Percentiles rank a stretch among this genome's conserved stretches.
Conservation (phyloP, 1,140 invertebrate species). For the Lysiphlebus fabarum region DNA sequence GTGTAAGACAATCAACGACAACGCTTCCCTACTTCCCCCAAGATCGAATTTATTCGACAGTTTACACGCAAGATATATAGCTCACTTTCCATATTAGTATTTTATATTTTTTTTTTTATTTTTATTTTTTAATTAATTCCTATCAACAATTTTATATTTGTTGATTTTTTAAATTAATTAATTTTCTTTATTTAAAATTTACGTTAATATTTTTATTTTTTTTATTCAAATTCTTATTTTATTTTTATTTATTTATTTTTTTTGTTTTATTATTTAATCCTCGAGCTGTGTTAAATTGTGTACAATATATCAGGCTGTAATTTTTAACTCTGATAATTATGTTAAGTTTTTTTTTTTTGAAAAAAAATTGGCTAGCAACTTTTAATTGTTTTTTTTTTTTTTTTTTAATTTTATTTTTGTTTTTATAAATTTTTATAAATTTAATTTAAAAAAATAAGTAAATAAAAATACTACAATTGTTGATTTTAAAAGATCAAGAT, state of each 20-base stretch:
- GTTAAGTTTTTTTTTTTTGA: constrained; percentile 40
- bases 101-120: too few species aligned
- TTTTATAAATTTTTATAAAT: too few species aligned
- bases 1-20: constrained; percentile 30
- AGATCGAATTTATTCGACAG: constrained; percentile 41
- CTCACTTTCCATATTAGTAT: constrained; percentile 37
- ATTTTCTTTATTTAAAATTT: too few species aligned
- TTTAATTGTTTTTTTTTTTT: constrained; percentile 25
- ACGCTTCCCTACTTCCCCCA: constrained; percentile 35
- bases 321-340: constrained; percentile 53
- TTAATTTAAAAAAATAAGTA: too few species aligned
- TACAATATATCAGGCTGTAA: constrained; percentile 35
- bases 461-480: not conserved
- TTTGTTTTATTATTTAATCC: not conserved
- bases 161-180: constrained; percentile 2
- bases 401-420: not conserved
- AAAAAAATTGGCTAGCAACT: constrained; percentile 53
- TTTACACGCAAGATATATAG: constrained; percentile 45
- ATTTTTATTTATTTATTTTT: not conserved
- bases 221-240: constrained; percentile 4
- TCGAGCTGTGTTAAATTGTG: constrained; percentile 6
- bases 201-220: too few species aligned
- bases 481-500: not conserved
- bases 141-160: constrained; percentile 6
- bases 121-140: constrained; percentile 19